Evolutionary conservation across 2,113 vertebrate genomes (phyloP).

Genomic region (Calyptomena viridis): DNA sequence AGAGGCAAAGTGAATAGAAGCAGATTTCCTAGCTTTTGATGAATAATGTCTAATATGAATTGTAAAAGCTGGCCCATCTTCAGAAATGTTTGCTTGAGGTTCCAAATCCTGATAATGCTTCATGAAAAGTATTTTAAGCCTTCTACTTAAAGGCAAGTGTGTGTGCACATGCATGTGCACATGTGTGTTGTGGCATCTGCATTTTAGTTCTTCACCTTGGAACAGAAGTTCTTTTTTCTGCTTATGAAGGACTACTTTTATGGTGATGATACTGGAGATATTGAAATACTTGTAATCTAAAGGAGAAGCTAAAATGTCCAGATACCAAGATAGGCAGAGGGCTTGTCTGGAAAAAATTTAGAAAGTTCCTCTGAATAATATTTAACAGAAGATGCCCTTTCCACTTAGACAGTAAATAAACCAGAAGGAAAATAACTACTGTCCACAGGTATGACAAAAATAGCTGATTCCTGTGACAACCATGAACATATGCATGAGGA

Average conservation of each 20-base stretch:
- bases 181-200: not conserved
- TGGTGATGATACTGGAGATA: not conserved
- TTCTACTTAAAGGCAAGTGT: not conserved
- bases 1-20: not conserved
- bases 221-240: not conserved
- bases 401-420: not conserved
- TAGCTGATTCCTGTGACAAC: not conserved
- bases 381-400: not conserved
- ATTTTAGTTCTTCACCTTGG: not conserved
- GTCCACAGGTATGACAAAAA: constrained; percentile 17
- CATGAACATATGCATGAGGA: not conserved
- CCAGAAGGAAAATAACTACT: not conserved
- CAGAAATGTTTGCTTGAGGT: not conserved
- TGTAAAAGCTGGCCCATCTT: not conserved
- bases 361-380: not conserved
- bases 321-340: not conserved
- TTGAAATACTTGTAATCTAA: not conserved
- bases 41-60: not conserved
- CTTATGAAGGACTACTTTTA: not conserved
- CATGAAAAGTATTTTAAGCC: not conserved
- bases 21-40: not conserved
- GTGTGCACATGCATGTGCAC: not conserved
- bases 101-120: not conserved
- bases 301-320: not conserved
- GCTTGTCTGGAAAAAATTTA: not conserved